A percentile compares a stretch with the other conserved stretches of the same genome.
Conservation (phyloP, 1,140 invertebrate genomes). For the Halesus radiatus region DNA sequence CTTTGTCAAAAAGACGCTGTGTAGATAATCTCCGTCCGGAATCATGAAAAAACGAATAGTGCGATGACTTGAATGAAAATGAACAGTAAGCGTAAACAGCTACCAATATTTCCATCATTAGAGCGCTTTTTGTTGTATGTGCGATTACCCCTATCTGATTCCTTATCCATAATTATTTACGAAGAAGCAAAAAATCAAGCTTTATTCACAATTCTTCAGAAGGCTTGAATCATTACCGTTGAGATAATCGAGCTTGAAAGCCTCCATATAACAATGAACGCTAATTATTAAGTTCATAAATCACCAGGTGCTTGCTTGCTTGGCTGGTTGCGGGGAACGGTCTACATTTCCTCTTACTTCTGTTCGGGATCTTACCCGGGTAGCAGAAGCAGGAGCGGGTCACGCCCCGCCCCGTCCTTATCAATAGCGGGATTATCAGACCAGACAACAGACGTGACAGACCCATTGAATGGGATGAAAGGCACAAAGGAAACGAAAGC, state of each 20-base stretch:
- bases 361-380: background rate
- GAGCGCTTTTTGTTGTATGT: background rate
- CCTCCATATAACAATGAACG: background rate
- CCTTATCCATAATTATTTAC: background rate
- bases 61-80: too few species aligned
- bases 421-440: conserved; percentile 31
- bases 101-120: background rate
- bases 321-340: background rate
- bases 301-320: background rate
- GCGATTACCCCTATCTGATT: background rate
- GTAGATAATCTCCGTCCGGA: too few species aligned
- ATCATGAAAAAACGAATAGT: too few species aligned
- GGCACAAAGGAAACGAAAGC: background rate
- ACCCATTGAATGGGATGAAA: conserved; percentile 22
- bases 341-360: background rate
- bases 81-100: too few species aligned
- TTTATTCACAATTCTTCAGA: background rate
- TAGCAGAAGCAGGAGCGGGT: background rate
- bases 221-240: background rate
- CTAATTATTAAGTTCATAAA: conserved; percentile 25
- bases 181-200: background rate
- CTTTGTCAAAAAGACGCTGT: too few species aligned
- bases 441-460: conserved; percentile 27
- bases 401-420: conserved; percentile 8
- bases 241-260: background rate